Base-by-base conservation (phyloP, 2,797 vertebrate species). In the Chlorospingus flavigularis region DNA sequence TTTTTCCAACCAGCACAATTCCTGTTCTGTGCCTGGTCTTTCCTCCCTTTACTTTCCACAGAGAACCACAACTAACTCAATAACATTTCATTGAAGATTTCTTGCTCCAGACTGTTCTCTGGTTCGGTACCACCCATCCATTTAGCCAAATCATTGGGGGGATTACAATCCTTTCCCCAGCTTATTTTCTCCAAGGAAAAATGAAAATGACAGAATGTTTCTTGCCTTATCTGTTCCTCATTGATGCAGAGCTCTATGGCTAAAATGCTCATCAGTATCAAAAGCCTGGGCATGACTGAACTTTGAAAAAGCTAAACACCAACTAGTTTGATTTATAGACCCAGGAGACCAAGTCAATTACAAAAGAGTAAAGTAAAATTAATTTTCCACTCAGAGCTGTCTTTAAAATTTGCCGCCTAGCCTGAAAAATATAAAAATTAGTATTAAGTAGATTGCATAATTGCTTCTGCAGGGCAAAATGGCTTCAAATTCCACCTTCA, bases 251-350 rank as follows among this genome's bases (percentile, higher is more conserved):
- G 72, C 77, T 81, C 87, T 43, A 40, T 31, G 71, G 66, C 35
- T 82, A 66, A 84, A 78, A 87, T 1, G 28, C 33, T 88, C 35
- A 47, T 60, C 35, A 55, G 42, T 88, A 66, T 70, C 93, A 84
- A 83, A 85, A 93, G 43, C 66, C 10, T 82, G 60, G 74, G 83
- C 66, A 86, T n/a, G 40, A 81, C 0, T 79, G 73, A 96, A 91
- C 83, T 89, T 75, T 16, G 68, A 79, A 94, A 62, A 92, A 71
- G 72, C 89, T 39, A 50, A 70, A 67, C 67, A 95, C 92, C 83
- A 94, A 75, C 50, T 92, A 70, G 66, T 95, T 95, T 94, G 63
- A 96, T 92, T 94, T 87, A 92, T 0, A 90, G 70, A 60, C 81
- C 57, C 80, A 76, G 77, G n/a, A 83, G 83, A 84, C 63, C 42